These are phyloP conservation scores for Chydorus sphaericus DNA, from an alignment of 2,888 invertebrate species.

Conservation along the genomic window DNA sequence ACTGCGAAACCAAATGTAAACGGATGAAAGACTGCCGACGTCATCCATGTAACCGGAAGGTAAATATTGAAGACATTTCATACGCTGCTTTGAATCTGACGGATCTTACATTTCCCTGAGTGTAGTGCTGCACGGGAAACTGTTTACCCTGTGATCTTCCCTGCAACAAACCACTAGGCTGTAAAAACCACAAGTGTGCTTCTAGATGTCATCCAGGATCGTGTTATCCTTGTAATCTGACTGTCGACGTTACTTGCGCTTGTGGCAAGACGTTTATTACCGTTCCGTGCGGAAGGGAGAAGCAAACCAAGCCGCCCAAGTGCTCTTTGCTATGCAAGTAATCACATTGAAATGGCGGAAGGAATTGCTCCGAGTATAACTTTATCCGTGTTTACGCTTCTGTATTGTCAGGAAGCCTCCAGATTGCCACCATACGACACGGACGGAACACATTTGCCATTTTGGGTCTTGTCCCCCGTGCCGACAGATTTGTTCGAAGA, in stretches of 20 bases:
- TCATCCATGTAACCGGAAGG: slow-evolving; percentile 76
- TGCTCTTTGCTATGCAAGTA: slow-evolving; percentile 58
- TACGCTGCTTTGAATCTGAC: background rate
- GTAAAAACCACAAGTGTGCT: slow-evolving; percentile 73
- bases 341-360: slow-evolving; percentile 20
- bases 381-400: background rate
- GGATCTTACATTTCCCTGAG: slow-evolving; percentile 28
- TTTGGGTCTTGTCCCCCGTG: slow-evolving; percentile 73
- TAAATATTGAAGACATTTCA: slow-evolving; percentile 23
- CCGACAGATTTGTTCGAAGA: slow-evolving; percentile 51
- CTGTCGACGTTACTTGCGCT: slow-evolving; percentile 52
- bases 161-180: slow-evolving; percentile 67
- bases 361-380: slow-evolving; percentile 13
- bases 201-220: slow-evolving; percentile 66
- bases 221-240: slow-evolving; percentile 67
- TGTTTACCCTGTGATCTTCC: slow-evolving; percentile 71
- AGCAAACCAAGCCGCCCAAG: slow-evolving; percentile 57
- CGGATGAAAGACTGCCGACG: slow-evolving; percentile 63
- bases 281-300: slow-evolving; percentile 74
- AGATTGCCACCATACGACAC: slow-evolving; percentile 64
- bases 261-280: slow-evolving; percentile 63
- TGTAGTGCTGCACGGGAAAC: slow-evolving; percentile 75
- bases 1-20: slow-evolving; percentile 79
- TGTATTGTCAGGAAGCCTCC: slow-evolving; percentile 42
- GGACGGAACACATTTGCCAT: slow-evolving; percentile 63